These are phyloP conservation scores for Bubo blakistoni DNA, from an alignment of 2,113 vertebrate species.

Conservation along the genomic window DNA sequence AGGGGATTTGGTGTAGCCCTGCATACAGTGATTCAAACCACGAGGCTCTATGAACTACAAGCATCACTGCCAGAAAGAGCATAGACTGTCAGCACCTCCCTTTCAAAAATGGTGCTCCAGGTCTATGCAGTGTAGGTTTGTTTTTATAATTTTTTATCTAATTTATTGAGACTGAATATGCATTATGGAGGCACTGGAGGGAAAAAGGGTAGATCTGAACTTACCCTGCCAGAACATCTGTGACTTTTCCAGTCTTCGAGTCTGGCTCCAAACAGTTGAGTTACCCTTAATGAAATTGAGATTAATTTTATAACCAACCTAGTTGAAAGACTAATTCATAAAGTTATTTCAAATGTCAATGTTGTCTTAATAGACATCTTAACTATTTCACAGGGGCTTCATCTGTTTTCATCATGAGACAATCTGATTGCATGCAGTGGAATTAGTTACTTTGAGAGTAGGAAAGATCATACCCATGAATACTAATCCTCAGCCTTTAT, in stretches of 20 bases:
- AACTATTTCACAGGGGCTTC: not conserved
- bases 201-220: not conserved
- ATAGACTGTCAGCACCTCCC: not conserved
- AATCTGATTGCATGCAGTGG: not conserved
- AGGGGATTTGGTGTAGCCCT: not conserved
- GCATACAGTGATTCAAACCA: not conserved
- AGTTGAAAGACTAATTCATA: not conserved
- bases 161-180: not conserved
- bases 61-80: not conserved
- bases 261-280: not conserved
- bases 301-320: not conserved
- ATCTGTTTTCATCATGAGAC: not conserved
- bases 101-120: not conserved
- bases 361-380: not conserved
- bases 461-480: not conserved
- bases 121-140: too few relatives aligned
- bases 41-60: not conserved
- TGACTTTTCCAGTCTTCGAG: not conserved
- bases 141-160: not conserved
- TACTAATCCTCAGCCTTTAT: not conserved
- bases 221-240: not conserved
- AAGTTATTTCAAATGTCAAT: not conserved
- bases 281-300: not conserved
- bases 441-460: not conserved
- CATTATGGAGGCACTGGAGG: not conserved